Base-by-base conservation (phyloP, 2,113 vertebrate species). In the Scalopus aquaticus region DNA sequence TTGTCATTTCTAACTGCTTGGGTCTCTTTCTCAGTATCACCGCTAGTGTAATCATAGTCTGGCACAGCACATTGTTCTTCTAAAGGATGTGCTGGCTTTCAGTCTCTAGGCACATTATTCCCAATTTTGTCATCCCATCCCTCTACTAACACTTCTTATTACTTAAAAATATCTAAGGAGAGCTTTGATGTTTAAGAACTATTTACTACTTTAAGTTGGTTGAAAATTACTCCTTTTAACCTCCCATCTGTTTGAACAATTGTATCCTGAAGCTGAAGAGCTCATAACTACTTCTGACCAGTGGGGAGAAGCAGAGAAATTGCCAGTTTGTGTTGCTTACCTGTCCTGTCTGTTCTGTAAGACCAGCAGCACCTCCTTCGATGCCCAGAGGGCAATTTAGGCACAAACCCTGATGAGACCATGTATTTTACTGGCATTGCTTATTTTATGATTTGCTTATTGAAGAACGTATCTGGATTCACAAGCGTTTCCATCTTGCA, bases 51-150 rank as follows among this genome's bases (percentile, higher is more conserved):
- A 16, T 58, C 51, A 37, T 74, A 46, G 6, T 30, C 64, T 30
- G 5, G 44, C 42, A 22, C 0, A 62, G 49, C 46, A n/a, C 2
- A 4, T 39, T 39, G 30, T 86, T 74, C 26, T 91, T 86, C 60
- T 32, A 9, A 76, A 80, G 15, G 6, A 16, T 44, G 12, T 51
- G 20, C 39, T 95, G 67, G 24, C 13, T 9, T 51, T 72, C 28
- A 26, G 39, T 26, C 12, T 70, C 37, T 62, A 3, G n/a, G 9
- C 3, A 5, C 44, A 0, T 44, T 5, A 26, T 10, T 1, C 2
- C 51, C 19, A n/a, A 6, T 42, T 79, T 46, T n/a, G 46, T n/a
- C 44, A 15, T 5, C 5, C 28, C 22, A 10, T 76, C 65, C 28
- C 9, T 70, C 67, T 83, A 3, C 54, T 62, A 13, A 35, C 70